A percentile compares a stretch with the other conserved stretches of the same genome.
Evolutionary conservation across 2,797 vertebrate genomes (phyloP).

Genomic region (Strix occidentalis): DNA sequence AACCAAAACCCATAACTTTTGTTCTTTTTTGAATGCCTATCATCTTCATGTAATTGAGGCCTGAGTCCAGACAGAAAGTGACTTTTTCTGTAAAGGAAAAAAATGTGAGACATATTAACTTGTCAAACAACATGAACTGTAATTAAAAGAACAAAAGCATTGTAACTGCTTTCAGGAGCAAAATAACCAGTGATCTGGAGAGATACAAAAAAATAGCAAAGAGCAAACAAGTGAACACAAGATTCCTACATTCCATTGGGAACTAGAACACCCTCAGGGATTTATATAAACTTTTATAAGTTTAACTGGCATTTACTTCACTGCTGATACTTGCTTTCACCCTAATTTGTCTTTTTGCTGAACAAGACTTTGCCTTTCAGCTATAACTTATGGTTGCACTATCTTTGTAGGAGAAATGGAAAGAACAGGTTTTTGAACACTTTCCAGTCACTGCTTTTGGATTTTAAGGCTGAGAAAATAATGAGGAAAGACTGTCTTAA

Average conservation of each 20-base stretch:
- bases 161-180: neutral
- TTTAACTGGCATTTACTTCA: conserved; percentile 9
- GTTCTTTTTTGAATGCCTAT: neutral
- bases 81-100: neutral
- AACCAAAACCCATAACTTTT: neutral
- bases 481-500: conserved; percentile 29
- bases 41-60: neutral
- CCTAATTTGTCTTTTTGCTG: conserved; percentile 20
- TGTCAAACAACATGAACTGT: neutral
- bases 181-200: neutral
- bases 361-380: conserved; percentile 36
- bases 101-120: neutral
- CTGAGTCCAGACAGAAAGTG: neutral
- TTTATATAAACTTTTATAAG: neutral
- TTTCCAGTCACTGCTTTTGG: conserved; percentile 26
- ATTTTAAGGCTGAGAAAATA: conserved; percentile 7
- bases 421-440: neutral
- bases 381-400: neutral
- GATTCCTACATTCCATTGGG: neutral
- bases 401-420: neutral
- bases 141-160: neutral
- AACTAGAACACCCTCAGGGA: neutral
- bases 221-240: neutral
- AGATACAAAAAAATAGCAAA: neutral
- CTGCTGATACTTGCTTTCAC: conserved; percentile 8